phyloP scores from a whole-genome alignment of 2,797 vertebrate species.

The Catharus ustulatus region DNA sequence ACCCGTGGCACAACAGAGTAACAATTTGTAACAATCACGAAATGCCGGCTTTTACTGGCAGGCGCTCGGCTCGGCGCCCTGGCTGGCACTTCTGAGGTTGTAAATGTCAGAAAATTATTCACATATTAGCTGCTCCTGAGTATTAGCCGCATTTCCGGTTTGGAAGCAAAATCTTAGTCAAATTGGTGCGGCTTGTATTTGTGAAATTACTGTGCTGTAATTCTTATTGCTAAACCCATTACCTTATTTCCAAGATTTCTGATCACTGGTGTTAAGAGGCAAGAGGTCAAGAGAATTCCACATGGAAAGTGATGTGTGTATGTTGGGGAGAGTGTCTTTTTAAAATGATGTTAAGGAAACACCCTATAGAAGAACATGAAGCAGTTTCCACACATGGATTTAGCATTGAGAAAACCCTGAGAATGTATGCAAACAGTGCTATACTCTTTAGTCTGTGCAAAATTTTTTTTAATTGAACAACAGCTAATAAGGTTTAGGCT shows the following conservation, averaged over 20 bases:
- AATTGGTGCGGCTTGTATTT: too few relatives aligned
- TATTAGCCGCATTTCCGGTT: too few relatives aligned
- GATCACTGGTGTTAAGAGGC: background rate
- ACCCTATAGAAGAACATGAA: background rate
- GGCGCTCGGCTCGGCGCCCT: too few relatives aligned
- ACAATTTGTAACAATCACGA: too few relatives aligned
- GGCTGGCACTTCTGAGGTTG: too few relatives aligned
- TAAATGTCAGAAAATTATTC: too few relatives aligned
- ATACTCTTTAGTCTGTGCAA: background rate
- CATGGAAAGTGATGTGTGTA: background rate
- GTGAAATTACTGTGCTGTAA: background rate
- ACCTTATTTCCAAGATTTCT: background rate
- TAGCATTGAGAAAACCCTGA: background rate
- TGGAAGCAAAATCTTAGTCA: too few relatives aligned
- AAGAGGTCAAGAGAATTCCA: background rate
- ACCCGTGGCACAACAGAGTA: too few relatives aligned
- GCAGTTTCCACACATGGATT: background rate
- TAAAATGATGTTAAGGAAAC: background rate
- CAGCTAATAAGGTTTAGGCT: background rate
- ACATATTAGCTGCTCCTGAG: too few relatives aligned
- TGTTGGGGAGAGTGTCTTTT: background rate
- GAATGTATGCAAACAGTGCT: background rate
- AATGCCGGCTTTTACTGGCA: too few relatives aligned
- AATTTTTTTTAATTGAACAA: background rate
- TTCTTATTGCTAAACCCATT: background rate